Evolutionary conservation across 30 jellyfish, hydroid and myxozoan species (phyloP).

Genomic region (Turritopsis rubra): DNA sequence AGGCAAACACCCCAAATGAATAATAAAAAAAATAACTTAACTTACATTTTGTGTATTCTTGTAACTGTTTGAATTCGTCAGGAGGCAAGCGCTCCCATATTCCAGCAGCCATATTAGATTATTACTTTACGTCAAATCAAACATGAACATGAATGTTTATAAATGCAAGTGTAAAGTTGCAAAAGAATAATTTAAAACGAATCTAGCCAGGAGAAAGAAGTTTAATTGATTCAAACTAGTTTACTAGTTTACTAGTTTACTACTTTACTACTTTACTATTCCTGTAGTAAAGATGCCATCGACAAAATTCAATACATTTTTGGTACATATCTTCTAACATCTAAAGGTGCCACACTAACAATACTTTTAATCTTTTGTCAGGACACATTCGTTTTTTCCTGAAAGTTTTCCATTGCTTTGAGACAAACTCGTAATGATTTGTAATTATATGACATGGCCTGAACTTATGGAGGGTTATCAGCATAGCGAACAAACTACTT

Average conservation of each 20-base stretch:
- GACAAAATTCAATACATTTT: not conserved
- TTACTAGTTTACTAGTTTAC: no score
- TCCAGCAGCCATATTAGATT: constrained; percentile 40
- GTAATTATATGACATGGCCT: not conserved
- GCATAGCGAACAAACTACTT: not conserved
- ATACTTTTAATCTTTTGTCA: not conserved
- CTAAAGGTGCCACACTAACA: not conserved
- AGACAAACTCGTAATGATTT: not conserved
- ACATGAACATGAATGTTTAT: not conserved
- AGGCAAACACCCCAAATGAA: not conserved
- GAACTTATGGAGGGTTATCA: not conserved
- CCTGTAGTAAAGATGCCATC: not conserved
- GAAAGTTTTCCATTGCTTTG: not conserved
- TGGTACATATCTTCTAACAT: not conserved
- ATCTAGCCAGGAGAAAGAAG: no score
- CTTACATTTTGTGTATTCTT: constrained; percentile 89
- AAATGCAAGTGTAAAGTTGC: no score
- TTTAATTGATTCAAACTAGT: no score
- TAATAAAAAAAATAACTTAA: not conserved
- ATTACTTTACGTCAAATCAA: not conserved
- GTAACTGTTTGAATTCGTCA: constrained; percentile 83
- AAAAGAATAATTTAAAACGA: no score
- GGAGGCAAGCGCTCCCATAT: constrained; percentile 90
- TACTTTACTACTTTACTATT: no score
- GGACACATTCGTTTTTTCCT: not conserved